Evolutionary conservation across 2,888 invertebrate genomes (phyloP).

Genomic region (Parnassius mnemosyne): DNA sequence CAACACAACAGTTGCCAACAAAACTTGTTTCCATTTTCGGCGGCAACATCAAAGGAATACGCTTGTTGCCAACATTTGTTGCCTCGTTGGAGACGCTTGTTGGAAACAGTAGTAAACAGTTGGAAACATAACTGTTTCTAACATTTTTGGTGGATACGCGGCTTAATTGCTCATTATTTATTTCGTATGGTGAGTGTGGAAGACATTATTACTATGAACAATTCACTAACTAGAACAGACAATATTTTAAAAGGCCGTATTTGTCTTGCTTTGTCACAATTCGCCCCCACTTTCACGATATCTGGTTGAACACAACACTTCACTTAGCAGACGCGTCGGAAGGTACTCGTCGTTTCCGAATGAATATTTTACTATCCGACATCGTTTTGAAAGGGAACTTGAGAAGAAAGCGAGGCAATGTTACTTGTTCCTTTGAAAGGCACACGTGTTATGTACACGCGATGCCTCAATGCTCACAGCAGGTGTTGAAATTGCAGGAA

Average conservation of each 20-base stretch:
- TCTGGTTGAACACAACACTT: conserved; percentile 16
- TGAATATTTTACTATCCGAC: conserved; percentile 21
- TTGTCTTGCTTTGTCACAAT: not conserved
- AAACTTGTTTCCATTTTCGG: no score
- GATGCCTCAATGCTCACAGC: conserved; percentile 11
- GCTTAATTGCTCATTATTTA: no score
- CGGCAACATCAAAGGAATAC: no score
- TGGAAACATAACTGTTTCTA: no score
- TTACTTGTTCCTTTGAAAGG: conserved; percentile 5
- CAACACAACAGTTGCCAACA: no score
- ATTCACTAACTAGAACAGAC: not conserved
- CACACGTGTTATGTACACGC: conserved; percentile 2
- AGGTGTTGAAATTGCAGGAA: conserved; percentile 8
- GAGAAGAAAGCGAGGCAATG: conserved; percentile 19
- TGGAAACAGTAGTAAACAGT: no score
- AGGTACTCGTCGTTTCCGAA: conserved; percentile 11
- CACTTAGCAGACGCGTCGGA: conserved; percentile 15
- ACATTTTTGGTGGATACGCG: no score
- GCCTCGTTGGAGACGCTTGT: no score
- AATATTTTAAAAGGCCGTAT: not conserved
- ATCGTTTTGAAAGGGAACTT: conserved; percentile 16
- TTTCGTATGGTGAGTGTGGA: no score
- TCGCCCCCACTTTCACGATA: conserved; percentile 8
- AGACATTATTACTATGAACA: not conserved
- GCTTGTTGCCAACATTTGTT: no score